Evolutionary conservation across 2,797 vertebrate species (phyloP).

Genomic region (Thamnophis elegans): DNA sequence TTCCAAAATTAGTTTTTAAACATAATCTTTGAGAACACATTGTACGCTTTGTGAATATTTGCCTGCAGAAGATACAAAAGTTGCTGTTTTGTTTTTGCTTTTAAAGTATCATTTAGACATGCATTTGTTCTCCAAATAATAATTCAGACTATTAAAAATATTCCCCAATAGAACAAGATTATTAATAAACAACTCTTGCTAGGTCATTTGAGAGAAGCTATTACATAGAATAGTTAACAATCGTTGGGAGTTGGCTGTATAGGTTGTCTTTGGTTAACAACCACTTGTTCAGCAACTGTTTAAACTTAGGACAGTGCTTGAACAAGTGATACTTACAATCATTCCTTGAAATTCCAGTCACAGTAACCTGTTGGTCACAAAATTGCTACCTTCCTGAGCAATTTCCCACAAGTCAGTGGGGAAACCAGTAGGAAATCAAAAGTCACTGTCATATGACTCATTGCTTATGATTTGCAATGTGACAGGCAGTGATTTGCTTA

Average conservation of each 20-base stretch:
- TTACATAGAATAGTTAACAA: background rate
- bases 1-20: background rate
- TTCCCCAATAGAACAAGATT: background rate
- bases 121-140: background rate
- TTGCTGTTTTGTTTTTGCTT: background rate
- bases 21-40: background rate
- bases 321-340: background rate
- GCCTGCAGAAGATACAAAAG: background rate
- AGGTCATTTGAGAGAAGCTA: fast-evolving
- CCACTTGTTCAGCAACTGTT: background rate
- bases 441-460: background rate
- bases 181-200: background rate
- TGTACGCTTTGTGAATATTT: background rate
- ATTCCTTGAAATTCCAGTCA: background rate
- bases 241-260: background rate
- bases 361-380: background rate
- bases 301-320: background rate
- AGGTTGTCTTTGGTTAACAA: background rate
- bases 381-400: background rate
- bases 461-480: background rate
- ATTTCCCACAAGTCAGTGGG: background rate
- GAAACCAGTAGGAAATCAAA: background rate
- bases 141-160: slow-evolving; percentile 4
- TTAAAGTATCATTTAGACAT: background rate
- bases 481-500: background rate